Conservation (phyloP, 2,113 vertebrate genomes). For the Otocyon megalotis region DNA sequence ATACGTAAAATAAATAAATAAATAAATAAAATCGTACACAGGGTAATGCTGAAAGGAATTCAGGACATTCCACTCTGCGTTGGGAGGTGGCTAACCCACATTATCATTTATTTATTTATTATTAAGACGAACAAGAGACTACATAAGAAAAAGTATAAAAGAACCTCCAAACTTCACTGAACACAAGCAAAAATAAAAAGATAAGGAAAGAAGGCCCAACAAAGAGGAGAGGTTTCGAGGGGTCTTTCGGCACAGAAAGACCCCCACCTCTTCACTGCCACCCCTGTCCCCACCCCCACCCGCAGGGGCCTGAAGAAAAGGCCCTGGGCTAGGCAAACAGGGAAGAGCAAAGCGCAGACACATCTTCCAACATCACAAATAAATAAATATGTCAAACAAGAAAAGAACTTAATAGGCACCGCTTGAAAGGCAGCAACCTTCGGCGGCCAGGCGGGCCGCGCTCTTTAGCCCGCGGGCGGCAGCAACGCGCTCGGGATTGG, state of each 20-base stretch:
- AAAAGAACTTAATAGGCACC: constrained; percentile 74
- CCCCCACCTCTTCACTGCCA: constrained; percentile 12
- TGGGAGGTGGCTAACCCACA: not conserved
- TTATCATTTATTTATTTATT: not conserved
- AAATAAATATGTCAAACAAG: constrained; percentile 73
- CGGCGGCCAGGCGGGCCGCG: constrained; percentile 22
- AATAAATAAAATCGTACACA: not conserved
- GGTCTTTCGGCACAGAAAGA: constrained; percentile 26
- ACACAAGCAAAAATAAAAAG: constrained; percentile 64
- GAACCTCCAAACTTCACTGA: constrained; percentile 59
- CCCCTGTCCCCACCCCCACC: not conserved
- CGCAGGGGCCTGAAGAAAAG: not conserved
- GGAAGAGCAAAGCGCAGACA: constrained; percentile 35
- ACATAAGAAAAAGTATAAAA: constrained; percentile 61
- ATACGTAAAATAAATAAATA: not conserved
- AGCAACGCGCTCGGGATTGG: accelerated
- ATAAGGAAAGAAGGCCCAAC: constrained; percentile 12
- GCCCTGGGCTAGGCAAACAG: not conserved
- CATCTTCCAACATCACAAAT: constrained; percentile 72
- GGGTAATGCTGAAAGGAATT: not conserved
- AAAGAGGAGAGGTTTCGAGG: constrained; percentile 44
- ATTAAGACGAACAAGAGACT: constrained; percentile 34
- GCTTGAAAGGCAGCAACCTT: constrained; percentile 76
- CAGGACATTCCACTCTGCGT: not conserved
- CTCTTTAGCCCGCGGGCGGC: not conserved